Evolutionary conservation across 2,888 invertebrate genomes (phyloP).

Genomic region (Meandrusa payeni): DNA sequence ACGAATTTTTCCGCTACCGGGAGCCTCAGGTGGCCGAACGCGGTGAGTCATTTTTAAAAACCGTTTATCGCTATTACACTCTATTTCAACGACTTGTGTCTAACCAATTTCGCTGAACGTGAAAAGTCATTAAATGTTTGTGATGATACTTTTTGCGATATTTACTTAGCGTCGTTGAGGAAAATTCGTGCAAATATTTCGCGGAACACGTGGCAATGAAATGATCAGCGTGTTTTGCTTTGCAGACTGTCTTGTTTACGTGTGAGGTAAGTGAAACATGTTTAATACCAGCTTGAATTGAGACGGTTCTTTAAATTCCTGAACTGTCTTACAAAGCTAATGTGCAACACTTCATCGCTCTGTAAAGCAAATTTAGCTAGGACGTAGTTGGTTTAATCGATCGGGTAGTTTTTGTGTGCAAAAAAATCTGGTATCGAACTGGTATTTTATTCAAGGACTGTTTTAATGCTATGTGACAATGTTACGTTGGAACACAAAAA

Average conservation of each 20-base stretch:
- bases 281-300: slow-evolving; percentile 2
- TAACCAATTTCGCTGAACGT: slow-evolving; percentile 29
- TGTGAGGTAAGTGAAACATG: not conserved
- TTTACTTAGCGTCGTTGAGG: slow-evolving; percentile 12
- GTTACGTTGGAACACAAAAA: no score
- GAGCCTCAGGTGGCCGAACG: not conserved
- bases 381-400: no score
- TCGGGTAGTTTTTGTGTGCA: no score
- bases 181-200: slow-evolving; percentile 11
- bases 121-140: slow-evolving; percentile 3
- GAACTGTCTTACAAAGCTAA: no score
- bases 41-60: slow-evolving; percentile 22
- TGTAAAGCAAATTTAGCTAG: no score
- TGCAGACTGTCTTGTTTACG: slow-evolving; percentile 9
- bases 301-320: slow-evolving; percentile 1
- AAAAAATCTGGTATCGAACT: no score
- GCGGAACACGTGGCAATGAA: slow-evolving; percentile 3
- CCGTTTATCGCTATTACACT: slow-evolving; percentile 36
- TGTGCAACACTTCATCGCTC: no score
- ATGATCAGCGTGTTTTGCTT: slow-evolving; percentile 9
- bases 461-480: no score
- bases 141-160: not conserved
- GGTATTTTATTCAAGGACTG: no score
- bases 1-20: not conserved
- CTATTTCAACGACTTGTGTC: slow-evolving; percentile 29